Conservation (phyloP, 2,888 invertebrate genomes). For the Drosophila merina region DNA sequence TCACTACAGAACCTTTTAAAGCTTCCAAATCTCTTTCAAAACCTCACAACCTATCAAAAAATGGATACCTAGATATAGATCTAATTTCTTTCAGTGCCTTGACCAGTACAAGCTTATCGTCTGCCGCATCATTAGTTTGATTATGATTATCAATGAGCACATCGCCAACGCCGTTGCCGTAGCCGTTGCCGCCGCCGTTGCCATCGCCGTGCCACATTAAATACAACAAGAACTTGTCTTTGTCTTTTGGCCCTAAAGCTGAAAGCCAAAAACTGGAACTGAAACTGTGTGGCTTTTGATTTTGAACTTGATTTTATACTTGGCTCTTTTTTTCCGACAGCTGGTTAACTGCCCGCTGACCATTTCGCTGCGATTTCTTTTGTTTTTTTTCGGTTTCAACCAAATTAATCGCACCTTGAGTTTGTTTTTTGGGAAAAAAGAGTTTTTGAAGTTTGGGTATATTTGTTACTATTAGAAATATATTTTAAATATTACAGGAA, state of each 20-base stretch:
- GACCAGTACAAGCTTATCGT: conserved; percentile 57
- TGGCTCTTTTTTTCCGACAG: conserved; percentile 9
- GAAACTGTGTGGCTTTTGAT: conserved; percentile 14
- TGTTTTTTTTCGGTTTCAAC: not conserved
- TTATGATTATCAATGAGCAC: conserved; percentile 77
- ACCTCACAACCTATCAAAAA: not conserved
- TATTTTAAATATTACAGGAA: too few species aligned
- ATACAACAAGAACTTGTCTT: conserved; percentile 53
- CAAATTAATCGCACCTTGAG: conserved; percentile 9
- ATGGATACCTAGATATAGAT: too few species aligned
- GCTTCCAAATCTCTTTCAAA: too few species aligned
- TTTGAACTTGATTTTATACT: conserved; percentile 21
- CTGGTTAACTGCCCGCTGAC: conserved; percentile 26
- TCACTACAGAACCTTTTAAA: too few species aligned
- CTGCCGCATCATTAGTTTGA: conserved; percentile 78
- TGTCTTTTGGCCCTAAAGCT: conserved; percentile 23
- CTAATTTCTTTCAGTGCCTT: conserved; percentile 12
- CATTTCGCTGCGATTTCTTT: conserved; percentile 5
- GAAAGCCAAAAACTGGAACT: conserved; percentile 16
- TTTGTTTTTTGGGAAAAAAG: not conserved
- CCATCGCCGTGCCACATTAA: conserved; percentile 48
- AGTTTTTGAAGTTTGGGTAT: not conserved
- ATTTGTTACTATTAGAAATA: too few species aligned
- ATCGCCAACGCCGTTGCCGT: conserved; percentile 47
- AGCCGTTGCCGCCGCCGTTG: conserved; percentile 44